These are phyloP conservation scores for Rhinolophus sinicus DNA, from an alignment of 2,113 vertebrate species.

Conservation along the genomic window DNA sequence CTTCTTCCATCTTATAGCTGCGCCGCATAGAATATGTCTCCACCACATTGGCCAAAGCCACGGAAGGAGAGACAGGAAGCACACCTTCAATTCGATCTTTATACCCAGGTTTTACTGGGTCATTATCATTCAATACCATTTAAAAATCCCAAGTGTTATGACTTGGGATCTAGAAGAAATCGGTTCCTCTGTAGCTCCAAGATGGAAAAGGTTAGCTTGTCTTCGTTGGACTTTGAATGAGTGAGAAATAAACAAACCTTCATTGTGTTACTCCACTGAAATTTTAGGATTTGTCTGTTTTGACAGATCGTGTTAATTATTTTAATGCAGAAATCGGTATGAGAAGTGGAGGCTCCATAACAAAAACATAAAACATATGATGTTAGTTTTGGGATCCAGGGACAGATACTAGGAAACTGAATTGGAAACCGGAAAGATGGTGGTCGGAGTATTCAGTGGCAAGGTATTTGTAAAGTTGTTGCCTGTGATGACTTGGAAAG, in stretches of 20 bases:
- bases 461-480: not conserved
- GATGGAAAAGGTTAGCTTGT: not conserved
- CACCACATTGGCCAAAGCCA: not conserved
- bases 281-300: not conserved
- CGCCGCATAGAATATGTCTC: not conserved
- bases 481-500: not conserved
- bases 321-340: not conserved
- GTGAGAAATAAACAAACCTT: not conserved
- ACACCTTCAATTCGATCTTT: not conserved
- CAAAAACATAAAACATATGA: not conserved
- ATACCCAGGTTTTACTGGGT: not conserved
- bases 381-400: not conserved
- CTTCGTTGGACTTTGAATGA: not conserved
- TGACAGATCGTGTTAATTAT: not conserved
- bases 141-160: not conserved
- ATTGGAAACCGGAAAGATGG: not conserved
- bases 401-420: not conserved
- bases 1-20: not conserved
- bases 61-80: not conserved
- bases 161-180: not conserved
- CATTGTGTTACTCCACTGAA: not conserved
- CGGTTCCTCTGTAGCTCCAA: not conserved
- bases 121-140: not conserved
- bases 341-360: not conserved
- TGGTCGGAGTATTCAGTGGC: too few relatives aligned